Conservation (phyloP, 2,888 invertebrate genomes). For the Dryobota labecula region DNA sequence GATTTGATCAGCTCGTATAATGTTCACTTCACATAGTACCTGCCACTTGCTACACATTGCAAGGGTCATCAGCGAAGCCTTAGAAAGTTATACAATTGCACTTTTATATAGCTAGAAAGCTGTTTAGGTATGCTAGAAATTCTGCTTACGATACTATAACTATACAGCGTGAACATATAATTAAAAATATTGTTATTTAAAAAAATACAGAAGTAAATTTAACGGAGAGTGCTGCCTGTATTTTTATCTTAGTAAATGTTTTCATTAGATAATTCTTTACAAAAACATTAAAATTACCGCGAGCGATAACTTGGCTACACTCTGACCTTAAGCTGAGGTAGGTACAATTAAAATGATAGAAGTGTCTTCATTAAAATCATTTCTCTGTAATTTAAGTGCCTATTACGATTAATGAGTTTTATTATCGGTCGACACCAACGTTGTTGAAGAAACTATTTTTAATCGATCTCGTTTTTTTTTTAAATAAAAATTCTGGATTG, state of each 20-base stretch:
- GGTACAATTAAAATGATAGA: constrained; percentile 29
- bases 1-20: not conserved
- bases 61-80: not conserved
- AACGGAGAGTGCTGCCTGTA: constrained; percentile 1
- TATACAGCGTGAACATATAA: not conserved
- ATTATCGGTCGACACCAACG: not conserved
- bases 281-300: constrained; percentile 48
- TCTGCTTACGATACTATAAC: not conserved
- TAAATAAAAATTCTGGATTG: not conserved
- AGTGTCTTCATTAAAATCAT: not conserved
- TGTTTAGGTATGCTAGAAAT: too few relatives aligned
- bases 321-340: constrained; percentile 31
- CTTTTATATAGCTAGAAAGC: not conserved
- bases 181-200: not conserved
- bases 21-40: not conserved
- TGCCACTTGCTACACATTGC: not conserved
- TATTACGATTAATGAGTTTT: not conserved
- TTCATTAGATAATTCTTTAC: constrained; percentile 47
- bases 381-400: not conserved
- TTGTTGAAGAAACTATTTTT: not conserved
- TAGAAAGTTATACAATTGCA: not conserved
- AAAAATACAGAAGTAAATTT: not conserved
- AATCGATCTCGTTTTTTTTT: not conserved
- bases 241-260: constrained; percentile 47
- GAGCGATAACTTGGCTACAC: constrained; percentile 48